Evolutionary conservation across 2,113 vertebrate species (phyloP).

Genomic region (mouse (Mus musculus)): DNA sequence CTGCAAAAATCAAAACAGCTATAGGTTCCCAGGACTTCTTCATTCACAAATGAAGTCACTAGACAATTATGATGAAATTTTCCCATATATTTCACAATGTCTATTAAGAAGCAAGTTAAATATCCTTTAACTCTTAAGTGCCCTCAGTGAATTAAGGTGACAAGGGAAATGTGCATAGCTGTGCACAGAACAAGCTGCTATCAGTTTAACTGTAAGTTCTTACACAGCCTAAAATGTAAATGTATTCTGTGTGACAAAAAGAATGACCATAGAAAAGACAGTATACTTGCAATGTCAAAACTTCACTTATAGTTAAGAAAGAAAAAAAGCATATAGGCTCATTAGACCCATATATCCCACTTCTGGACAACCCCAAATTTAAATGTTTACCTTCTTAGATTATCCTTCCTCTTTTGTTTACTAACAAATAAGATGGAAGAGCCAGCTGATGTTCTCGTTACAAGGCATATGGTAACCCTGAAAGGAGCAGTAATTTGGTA

Average conservation of each 20-base stretch:
- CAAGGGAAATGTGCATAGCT: constrained; percentile 10
- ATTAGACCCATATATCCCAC: not conserved
- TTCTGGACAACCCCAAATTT: not conserved
- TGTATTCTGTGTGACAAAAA: constrained; percentile 7
- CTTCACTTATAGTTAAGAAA: not conserved
- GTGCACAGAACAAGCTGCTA: constrained; percentile 14
- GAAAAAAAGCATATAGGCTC: not conserved
- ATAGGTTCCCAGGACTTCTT: constrained; percentile 73
- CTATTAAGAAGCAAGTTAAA: constrained; percentile 54
- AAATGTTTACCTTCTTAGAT: constrained; percentile 10
- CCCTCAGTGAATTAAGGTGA: constrained; percentile 57
- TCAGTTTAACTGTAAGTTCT: constrained; percentile 55
- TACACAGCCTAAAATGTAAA: constrained; percentile 50
- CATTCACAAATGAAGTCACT: constrained; percentile 76
- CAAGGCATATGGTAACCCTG: not conserved
- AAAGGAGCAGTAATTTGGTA: constrained; percentile 30
- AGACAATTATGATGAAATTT: constrained; percentile 67
- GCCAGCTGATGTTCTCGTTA: not conserved
- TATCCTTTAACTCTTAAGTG: constrained; percentile 61
- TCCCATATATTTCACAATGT: constrained; percentile 65
- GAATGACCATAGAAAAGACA: constrained; percentile 3
- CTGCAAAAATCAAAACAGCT: constrained; percentile 81
- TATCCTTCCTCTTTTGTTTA: constrained; percentile 41
- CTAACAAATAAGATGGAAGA: constrained; percentile 47
- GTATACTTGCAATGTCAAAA: constrained; percentile 47